Evolutionary conservation across 2,113 vertebrate species (phyloP), one percentile per base, ranked within the genome.

Genomic region (Prietella phreatophila): DNA sequence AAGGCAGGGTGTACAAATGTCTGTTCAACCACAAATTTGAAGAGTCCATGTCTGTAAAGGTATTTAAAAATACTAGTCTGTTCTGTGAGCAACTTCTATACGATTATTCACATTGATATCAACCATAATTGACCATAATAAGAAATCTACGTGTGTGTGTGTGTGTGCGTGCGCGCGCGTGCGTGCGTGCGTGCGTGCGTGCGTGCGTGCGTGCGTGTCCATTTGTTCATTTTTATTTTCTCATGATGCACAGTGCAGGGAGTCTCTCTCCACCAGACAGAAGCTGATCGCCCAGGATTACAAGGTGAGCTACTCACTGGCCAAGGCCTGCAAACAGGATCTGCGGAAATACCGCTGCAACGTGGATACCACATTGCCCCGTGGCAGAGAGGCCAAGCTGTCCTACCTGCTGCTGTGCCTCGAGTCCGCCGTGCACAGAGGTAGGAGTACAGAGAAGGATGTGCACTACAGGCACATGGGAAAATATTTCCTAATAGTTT

Each of bases 21-120:
- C 96, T 99, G 88, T 99, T 99, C 91, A 99, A 99, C 90, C 98
- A 99, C 94, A 99, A 99, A 93, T 99, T 99, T 95, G 98, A 99
- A 93, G 98, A 99, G 86, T 96, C 96, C 55, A 99, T 99, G 98
- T 97, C 97, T 91, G 97, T 97, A 90, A 96, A 97, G 95, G 98
- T 97, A 88, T 33, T 60, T 30, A 50, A 84, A 63, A 20, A 5
- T 19, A 15, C 20, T 30, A 14, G 15, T 47, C 30, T 42, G 47
- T n/a, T 36, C 3, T 58, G 2, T 85, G 7, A 76, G 50, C n/a
- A n/a, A 20, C 8, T 63, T 27, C 11, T 71, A n/a, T 58, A 25
- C 53, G 15, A 27, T 17, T n/a, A 33, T 78, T 78, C 22, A 73
- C 22, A 13, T 67, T n/a, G 27, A n/a, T 7, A 25, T 27, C 73